Evolutionary conservation across 2,113 vertebrate species (phyloP).

Genomic region (Cyanocitta stelleri): DNA sequence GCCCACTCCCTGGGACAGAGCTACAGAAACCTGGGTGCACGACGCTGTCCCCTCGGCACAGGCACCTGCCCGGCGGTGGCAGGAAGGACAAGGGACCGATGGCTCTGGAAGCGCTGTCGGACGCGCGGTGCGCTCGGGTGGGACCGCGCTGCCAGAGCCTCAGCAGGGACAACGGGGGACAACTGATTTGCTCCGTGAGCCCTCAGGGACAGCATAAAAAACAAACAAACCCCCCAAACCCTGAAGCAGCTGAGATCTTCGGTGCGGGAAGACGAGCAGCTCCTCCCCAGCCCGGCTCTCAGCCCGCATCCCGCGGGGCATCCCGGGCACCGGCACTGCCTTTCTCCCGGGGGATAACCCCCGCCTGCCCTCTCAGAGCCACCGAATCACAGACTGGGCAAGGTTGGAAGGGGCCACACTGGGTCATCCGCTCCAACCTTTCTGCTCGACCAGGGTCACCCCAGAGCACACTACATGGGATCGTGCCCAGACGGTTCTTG

Average conservation of each 20-base stretch:
- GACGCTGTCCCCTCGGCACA: background rate
- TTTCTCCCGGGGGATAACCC: background rate
- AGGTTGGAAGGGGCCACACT: background rate
- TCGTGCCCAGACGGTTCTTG: background rate
- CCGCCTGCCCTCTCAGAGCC: background rate
- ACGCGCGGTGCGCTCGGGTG: background rate
- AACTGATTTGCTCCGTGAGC: background rate
- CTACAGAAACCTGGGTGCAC: background rate
- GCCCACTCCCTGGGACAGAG: background rate
- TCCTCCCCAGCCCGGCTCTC: background rate
- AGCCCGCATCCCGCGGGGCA: background rate
- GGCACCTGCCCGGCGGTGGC: background rate
- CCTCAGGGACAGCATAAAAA: background rate
- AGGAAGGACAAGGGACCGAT: background rate
- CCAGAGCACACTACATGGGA: background rate
- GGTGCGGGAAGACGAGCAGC: background rate
- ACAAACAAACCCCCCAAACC: rapidly evolving
- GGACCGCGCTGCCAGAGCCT: background rate
- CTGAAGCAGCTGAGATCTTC: background rate
- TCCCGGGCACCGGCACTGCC: background rate
- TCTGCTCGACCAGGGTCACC: background rate
- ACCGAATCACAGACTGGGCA: background rate
- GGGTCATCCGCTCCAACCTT: background rate
- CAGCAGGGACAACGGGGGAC: background rate
- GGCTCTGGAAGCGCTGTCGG: background rate